Conservation (phyloP, 2,113 vertebrate genomes). For the Toxotes chatareus region DNA sequence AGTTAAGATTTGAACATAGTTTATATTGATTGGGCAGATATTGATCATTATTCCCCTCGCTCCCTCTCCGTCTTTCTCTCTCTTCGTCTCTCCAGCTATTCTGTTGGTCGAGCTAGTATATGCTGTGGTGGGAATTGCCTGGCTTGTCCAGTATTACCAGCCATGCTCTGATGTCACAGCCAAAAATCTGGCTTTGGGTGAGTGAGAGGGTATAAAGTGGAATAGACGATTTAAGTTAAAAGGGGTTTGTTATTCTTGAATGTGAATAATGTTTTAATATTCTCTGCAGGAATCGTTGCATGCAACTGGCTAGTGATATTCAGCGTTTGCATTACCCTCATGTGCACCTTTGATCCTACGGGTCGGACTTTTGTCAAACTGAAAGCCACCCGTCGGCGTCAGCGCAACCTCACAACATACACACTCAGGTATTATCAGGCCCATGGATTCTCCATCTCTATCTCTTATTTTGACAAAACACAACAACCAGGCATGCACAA, state of each 20-base stretch:
- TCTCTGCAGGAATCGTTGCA: slow-evolving; percentile 92
- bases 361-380: slow-evolving; percentile 98
- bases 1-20: slow-evolving; percentile 18
- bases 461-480: slow-evolving; percentile 4
- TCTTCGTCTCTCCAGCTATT: slow-evolving; percentile 86
- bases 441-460: neutral
- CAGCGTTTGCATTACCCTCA: slow-evolving; percentile 96
- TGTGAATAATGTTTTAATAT: slow-evolving; percentile 29
- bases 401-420: slow-evolving; percentile 96
- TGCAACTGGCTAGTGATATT: slow-evolving; percentile 99
- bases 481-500: neutral
- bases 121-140: slow-evolving; percentile 96
- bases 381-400: slow-evolving; percentile 94
- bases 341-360: slow-evolving; percentile 97
- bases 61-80: neutral
- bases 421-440: slow-evolving; percentile 88
- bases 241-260: neutral
- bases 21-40: slow-evolving; percentile 26
- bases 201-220: slow-evolving; percentile 46
- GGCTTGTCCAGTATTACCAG: slow-evolving; percentile 97
- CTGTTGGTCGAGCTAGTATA: slow-evolving; percentile 97
- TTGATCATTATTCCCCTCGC: slow-evolving; percentile 21
- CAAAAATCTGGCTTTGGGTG: slow-evolving; percentile 97
- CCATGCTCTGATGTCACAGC: slow-evolving; percentile 97
- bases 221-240: neutral